A percentile compares a stretch with the other conserved stretches of the same genome.
These are phyloP conservation scores for Cydia pomonella DNA, from an alignment of 1,140 invertebrate species.

Conservation along the genomic window DNA sequence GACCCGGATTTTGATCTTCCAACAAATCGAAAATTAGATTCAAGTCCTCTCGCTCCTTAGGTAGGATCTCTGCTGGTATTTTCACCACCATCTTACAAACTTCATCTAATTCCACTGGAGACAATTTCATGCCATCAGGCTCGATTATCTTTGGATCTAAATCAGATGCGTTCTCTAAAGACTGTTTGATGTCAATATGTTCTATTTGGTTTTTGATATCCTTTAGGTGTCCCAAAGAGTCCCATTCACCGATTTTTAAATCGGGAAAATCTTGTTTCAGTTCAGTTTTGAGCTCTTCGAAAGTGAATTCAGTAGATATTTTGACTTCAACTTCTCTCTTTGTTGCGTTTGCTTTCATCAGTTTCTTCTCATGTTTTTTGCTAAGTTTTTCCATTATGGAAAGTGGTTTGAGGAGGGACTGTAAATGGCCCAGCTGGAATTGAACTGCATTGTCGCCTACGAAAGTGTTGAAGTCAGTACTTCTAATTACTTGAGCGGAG, in stretches of 20 bases:
- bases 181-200: not conserved
- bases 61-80: slow-evolving; percentile 56
- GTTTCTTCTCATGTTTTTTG: slow-evolving; percentile 34
- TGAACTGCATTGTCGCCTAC: slow-evolving; percentile 49
- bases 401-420: slow-evolving; percentile 56
- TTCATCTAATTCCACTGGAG: slow-evolving; percentile 37
- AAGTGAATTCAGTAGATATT: slow-evolving; percentile 12
- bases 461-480: slow-evolving; percentile 52
- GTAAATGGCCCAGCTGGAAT: slow-evolving; percentile 66
- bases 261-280: slow-evolving; percentile 31
- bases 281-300: slow-evolving; percentile 23
- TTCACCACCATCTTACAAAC: slow-evolving; percentile 54
- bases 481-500: slow-evolving; percentile 64
- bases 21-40: slow-evolving; percentile 65
- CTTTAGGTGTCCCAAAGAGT: not conserved
- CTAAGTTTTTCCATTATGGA: slow-evolving; percentile 50
- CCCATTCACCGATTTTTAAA: slow-evolving; percentile 29
- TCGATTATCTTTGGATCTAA: slow-evolving; percentile 38
- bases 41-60: slow-evolving; percentile 59
- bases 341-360: slow-evolving; percentile 29
- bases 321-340: slow-evolving; percentile 19
- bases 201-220: slow-evolving; percentile 21
- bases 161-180: slow-evolving; percentile 16
- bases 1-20: slow-evolving; percentile 65
- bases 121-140: slow-evolving; percentile 6